These are phyloP conservation scores for Capreolus pygargus DNA, from an alignment of 2,113 vertebrate genomes.

Conservation along the genomic window DNA sequence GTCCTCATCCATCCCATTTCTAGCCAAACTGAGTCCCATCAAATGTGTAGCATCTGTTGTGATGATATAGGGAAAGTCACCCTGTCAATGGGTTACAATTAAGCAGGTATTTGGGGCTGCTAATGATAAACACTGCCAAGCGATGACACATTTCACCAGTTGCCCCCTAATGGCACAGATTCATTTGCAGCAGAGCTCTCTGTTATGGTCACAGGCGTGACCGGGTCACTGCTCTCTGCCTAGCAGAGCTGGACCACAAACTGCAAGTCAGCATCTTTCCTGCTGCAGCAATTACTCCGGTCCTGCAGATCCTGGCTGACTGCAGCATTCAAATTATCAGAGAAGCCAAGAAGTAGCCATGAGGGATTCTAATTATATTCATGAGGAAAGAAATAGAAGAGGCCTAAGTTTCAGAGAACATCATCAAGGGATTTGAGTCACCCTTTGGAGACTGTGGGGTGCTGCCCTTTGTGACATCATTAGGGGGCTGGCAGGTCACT, in stretches of 20 bases:
- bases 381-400: not conserved
- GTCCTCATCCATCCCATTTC: not conserved
- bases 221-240: not conserved
- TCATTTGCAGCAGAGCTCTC: not conserved
- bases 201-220: not conserved
- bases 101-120: not conserved
- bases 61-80: not conserved
- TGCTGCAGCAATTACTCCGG: not conserved
- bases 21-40: not conserved
- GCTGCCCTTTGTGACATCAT: not conserved
- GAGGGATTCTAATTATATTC: not conserved
- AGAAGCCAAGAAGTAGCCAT: not conserved
- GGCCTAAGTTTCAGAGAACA: not conserved
- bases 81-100: not conserved
- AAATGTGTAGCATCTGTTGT: not conserved
- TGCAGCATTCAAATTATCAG: not conserved
- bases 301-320: not conserved
- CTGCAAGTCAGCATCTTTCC: slow-evolving; percentile 12
- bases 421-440: not conserved
- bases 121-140: not conserved
- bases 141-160: not conserved
- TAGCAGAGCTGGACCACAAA: not conserved
- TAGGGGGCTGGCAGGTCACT: too few species aligned
- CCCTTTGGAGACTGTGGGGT: not conserved
- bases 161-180: not conserved